These are phyloP conservation scores for Patella caerulea DNA, from an alignment of 2,888 invertebrate species.

Conservation along the genomic window DNA sequence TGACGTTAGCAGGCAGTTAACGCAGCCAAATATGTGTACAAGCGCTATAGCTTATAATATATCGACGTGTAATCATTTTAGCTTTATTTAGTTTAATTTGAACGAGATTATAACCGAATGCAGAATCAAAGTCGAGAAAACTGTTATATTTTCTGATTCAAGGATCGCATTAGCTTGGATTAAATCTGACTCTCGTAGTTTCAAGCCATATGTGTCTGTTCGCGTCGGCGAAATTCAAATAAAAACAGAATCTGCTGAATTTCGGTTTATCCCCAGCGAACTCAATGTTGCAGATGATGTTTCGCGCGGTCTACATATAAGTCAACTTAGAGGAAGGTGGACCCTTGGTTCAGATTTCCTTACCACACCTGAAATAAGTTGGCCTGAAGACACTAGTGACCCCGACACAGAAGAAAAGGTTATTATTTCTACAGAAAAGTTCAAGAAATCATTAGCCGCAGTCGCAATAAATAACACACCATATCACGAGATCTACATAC, in stretches of 20 bases:
- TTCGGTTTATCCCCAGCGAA: no score
- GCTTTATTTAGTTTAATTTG: no score
- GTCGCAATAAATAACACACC: neutral
- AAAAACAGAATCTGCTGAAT: neutral
- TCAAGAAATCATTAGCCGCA: neutral
- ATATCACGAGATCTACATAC: neutral
- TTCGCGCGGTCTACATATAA: neutral
- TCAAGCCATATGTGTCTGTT: conserved; percentile 1
- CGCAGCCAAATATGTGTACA: no score
- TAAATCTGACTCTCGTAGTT: conserved; percentile 6
- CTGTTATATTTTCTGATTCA: neutral
- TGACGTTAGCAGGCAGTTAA: no score
- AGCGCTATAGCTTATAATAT: no score
- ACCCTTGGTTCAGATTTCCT: neutral
- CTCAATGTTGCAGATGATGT: no score
- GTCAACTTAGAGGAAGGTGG: neutral
- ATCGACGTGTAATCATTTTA: no score
- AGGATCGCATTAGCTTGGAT: conserved; percentile 3
- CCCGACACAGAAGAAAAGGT: neutral
- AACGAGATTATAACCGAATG: neutral
- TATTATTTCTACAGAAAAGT: neutral
- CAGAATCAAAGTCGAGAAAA: neutral
- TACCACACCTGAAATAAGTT: neutral
- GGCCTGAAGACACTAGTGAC: neutral
- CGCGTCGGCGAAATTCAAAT: neutral